phyloP scores from a whole-genome alignment of 2,113 vertebrate species.

The Eurypyga helias region DNA sequence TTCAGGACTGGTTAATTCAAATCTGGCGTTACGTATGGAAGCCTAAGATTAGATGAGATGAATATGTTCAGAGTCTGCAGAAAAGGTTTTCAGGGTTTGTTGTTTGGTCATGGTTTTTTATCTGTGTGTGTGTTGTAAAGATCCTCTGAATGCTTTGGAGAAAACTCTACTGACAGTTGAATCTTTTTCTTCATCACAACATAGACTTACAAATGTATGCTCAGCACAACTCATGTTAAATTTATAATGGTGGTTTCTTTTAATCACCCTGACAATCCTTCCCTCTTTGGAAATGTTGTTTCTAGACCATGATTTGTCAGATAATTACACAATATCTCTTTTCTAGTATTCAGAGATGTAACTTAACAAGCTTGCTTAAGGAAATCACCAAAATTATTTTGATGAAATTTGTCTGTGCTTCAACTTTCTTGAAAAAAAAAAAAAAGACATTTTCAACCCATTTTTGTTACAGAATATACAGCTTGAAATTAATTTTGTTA shows the following conservation, averaged over 20 bases:
- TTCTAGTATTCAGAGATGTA: background rate
- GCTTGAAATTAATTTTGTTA: background rate
- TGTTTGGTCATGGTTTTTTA: background rate
- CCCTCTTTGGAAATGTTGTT: background rate
- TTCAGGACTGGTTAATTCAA: background rate
- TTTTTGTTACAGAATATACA: background rate
- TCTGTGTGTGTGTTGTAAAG: background rate
- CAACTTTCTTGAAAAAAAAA: background rate
- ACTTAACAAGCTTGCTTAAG: background rate
- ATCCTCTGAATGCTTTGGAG: background rate
- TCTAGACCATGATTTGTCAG: background rate
- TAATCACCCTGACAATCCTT: background rate
- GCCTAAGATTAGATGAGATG: background rate
- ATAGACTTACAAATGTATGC: background rate
- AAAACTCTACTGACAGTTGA: background rate
- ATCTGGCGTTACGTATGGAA: background rate
- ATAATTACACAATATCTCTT: background rate
- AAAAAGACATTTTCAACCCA: accelerated
- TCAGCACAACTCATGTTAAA: background rate
- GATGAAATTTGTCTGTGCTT: background rate
- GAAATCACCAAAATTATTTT: background rate
- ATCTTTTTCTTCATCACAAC: background rate
- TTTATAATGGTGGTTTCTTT: background rate
- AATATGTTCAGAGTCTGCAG: background rate
- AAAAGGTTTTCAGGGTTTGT: background rate